A percentile compares a stretch with the other conserved stretches of the same genome.
Evolutionary conservation across 2,797 vertebrate species (phyloP).

Genomic region (Alectoris magna): DNA sequence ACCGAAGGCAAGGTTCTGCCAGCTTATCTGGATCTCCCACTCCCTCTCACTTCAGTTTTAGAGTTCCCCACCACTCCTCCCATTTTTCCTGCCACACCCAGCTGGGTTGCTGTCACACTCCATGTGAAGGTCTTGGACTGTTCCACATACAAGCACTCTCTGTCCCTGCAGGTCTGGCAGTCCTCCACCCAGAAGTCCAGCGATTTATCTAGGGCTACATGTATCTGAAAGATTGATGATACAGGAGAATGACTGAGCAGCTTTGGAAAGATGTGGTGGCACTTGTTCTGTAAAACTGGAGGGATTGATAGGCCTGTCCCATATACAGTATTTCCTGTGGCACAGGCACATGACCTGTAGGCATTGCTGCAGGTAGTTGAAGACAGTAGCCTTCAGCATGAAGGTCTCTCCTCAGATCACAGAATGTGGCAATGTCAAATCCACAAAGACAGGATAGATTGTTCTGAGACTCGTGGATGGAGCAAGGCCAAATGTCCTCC

Average conservation of each 20-base stretch:
- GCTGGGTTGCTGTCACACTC: constrained; percentile 79
- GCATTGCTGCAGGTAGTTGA: constrained; percentile 86
- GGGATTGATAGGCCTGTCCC: not conserved
- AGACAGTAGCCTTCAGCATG: constrained; percentile 82
- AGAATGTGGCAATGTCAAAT: constrained; percentile 81
- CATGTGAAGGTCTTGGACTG: constrained; percentile 84
- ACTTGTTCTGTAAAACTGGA: not conserved
- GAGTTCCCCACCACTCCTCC: not conserved
- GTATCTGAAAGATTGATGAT: constrained; percentile 74
- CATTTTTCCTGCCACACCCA: constrained; percentile 73
- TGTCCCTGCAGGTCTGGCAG: constrained; percentile 79
- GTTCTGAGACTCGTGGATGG: constrained; percentile 72
- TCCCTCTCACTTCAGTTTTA: not conserved
- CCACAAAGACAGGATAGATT: constrained; percentile 87
- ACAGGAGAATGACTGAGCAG: not conserved
- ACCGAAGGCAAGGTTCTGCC: not conserved
- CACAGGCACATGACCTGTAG: constrained; percentile 79
- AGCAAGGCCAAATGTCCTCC: constrained; percentile 83
- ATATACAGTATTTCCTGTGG: not conserved
- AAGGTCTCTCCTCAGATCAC: constrained; percentile 86
- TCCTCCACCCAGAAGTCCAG: constrained; percentile 71
- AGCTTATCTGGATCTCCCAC: not conserved
- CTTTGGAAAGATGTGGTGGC: not conserved
- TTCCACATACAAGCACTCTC: constrained; percentile 81
- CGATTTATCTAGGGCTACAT: constrained; percentile 67